Evolutionary conservation across 2,113 vertebrate species (phyloP), one percentile per base, ranked within the genome.

Genomic region (Heteronetta atricapilla): DNA sequence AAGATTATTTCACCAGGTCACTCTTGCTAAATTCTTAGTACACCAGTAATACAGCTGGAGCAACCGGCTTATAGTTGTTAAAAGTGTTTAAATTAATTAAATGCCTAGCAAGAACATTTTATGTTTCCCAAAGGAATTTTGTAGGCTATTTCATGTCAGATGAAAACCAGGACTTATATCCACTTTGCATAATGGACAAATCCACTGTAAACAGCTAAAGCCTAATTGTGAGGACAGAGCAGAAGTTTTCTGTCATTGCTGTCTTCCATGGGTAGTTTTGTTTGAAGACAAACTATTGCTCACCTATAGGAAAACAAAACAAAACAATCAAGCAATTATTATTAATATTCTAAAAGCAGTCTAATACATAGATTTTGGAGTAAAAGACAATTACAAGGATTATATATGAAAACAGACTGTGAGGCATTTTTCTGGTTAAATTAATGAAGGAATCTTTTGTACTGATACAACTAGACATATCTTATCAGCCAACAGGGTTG

Each of bases 391-490:
- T 67, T 74, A 52, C 34, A 81, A 22, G 60, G 42, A 77, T 73
- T 81, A 55, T 56, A 63, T 22, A 28, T 44, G 34, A 86, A 80
- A 95, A 48, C 11, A 62, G 29, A 38, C 50, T 25, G 2, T 31
- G 66, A 94, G 59, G 59, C 11, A 66, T 90, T 92, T 90, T 93
- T 67, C 64, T 81, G 20, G 17, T 83, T 81, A 70, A 91, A 76
- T 46, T 15, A 84, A 86, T 73, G 14, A 70, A 33, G 23, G 38
- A 91, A 82, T 89, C 9, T 31, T 63, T 84, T 63, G 11, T 42
- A 38, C 38, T 68, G 38, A 60, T 48, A 64, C 0, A 59, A 38
- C 4, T 0, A 69, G 59, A 91, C 31, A 22, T 91, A 55, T 90
- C 36, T 6, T n/a, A 82, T 73, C 55, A 91, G 50, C 34, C 36